Evolutionary conservation across 2,888 invertebrate genomes (phyloP), one percentile per base, ranked within the genome.

Genomic region (Spisula subtruncata): DNA sequence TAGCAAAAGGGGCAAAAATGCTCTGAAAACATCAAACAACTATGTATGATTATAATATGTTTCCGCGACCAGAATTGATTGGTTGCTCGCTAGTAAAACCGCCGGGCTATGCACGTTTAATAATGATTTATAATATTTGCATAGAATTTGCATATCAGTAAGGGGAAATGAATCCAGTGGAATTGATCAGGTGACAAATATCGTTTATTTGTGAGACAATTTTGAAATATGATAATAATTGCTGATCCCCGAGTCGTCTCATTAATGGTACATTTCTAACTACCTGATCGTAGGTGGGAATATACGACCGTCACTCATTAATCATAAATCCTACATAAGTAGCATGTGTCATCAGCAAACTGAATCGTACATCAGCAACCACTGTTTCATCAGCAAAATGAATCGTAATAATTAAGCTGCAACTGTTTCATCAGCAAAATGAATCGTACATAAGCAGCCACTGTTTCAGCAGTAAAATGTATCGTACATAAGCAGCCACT

Each of bases 21-120:
- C 79, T 32, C 87, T 86, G 66, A 88, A 89, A 89, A 88, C 91
- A 85, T 91, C 91, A 91, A 91, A 91, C 89, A 89, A 82, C 41
- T 41, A 75, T 83, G 81, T 89, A 88, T 91, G 89, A 91, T 88
- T 89, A 86, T 89, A 82, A 91, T 75, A 75, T 35, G 35, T 85
- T 91, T 89, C 86, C 80, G 66, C 71, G 83, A 71, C 71, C 75
- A 66, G 60, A 80, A 89, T 85, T 83, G 87, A 81, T 87, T 32
- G 32, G 10, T 35, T 14, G 16, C 75, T 56, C 81, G 82, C n/a
- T 35, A 41, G 56, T 41, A 80, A 85, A 84, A 75, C 35, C 29
- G n/a, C 16, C 16, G 84, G 66, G 25, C 20, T 32, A 29, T 84
- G 84, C 84, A 84, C 84, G 84, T 75, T 84, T 81, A 87, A 89